Evolutionary conservation across 1,140 invertebrate genomes (phyloP), one percentile per base, ranked within the genome.

Genomic region (Pseudomyrmex dendroicus): DNA sequence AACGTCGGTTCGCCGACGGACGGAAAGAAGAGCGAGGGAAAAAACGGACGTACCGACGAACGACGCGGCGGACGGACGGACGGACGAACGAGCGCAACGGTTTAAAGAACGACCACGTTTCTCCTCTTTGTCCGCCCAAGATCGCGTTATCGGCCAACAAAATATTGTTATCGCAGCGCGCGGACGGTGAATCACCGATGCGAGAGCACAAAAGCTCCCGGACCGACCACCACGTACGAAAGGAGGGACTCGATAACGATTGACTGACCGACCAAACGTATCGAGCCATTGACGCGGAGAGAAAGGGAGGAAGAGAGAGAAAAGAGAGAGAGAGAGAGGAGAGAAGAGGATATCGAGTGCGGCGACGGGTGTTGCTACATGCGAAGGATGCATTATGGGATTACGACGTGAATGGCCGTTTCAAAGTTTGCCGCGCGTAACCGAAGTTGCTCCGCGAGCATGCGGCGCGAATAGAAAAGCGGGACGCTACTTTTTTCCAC

Each of bases 111-210:
- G 68, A 46, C 73, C 57, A 67, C 64, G 82, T 48, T 63, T 66
- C 63, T 78, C 64, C 59, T 25, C 86, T 88, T 88, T 86, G 87
- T 88, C 87, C 76, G 76, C 59, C 35, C 68, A 87, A 88, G 86
- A 88, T 88, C 87, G 87, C 70, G 84, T 86, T 89, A 89, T 88
- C 87, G 86, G 87, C 83, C 87, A 84, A 68, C 87, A 84, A 88
- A 89, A 89, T 89, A 86, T 89, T 86, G 87, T 89, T 89, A 89
- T 89, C 86, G 87, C 83, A 85, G 77, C 74, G 80, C 77, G 80
- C 84, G 87, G 35, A 88, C 83, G 84, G 84, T 89, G 87, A 89
- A 89, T 89, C 87, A 89, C 74, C 84, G 86, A 89, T 88, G 87
- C 83, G 84, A 84, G 77, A 88, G 83, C 56, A 87, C 86, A 88